A percentile compares a stretch with the other conserved stretches of the same genome.
Evolutionary conservation across 2,797 vertebrate species (phyloP).

Genomic region (Brachymystax lenok): DNA sequence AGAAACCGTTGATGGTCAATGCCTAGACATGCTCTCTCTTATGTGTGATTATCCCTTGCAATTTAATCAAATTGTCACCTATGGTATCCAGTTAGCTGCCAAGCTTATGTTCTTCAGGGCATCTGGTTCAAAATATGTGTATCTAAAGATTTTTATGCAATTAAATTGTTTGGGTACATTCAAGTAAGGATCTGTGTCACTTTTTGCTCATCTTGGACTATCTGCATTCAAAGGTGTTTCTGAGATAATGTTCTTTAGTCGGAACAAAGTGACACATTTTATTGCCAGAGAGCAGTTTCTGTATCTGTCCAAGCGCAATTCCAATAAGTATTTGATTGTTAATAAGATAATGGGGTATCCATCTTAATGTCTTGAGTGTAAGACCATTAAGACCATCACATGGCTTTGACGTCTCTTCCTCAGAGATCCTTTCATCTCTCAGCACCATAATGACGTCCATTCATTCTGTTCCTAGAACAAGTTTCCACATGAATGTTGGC

Average conservation of each 20-base stretch:
- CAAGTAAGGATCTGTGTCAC: background rate
- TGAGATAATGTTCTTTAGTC: background rate
- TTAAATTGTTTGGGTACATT: background rate
- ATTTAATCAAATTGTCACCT: too few relatives aligned
- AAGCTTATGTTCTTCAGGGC: too few relatives aligned
- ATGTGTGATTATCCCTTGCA: too few relatives aligned
- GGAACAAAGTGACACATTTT: background rate
- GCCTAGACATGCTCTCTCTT: too few relatives aligned
- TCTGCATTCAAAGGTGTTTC: background rate
- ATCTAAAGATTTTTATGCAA: too few relatives aligned
- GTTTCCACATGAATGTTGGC: background rate
- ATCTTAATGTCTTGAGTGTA: background rate
- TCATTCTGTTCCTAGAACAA: background rate
- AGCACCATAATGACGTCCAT: background rate
- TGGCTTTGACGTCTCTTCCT: background rate
- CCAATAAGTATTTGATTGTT: background rate
- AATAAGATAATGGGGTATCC: background rate
- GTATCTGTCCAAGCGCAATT: background rate
- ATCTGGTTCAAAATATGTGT: too few relatives aligned
- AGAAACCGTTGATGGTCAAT: too few relatives aligned
- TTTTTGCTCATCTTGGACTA: background rate
- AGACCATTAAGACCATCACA: background rate
- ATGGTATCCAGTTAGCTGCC: too few relatives aligned
- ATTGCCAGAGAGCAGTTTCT: background rate
- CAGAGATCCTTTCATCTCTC: background rate